These are phyloP conservation scores for Tetheella fluctuosa DNA, from an alignment of 2,888 invertebrate species.

Conservation along the genomic window DNA sequence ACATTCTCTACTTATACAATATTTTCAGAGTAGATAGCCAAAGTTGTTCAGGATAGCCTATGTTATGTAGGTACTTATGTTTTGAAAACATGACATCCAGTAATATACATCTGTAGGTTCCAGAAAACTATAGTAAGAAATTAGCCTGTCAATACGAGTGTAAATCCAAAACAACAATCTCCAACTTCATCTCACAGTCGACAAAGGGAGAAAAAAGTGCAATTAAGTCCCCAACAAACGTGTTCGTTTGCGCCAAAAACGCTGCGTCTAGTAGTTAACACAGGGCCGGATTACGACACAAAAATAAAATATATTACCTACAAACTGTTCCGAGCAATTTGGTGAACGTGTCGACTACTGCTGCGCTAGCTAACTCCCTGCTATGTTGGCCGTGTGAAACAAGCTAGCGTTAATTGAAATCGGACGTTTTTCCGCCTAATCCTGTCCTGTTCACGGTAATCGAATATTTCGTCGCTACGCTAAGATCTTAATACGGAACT, in stretches of 20 bases:
- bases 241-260: conserved; percentile 50
- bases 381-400: conserved; percentile 58
- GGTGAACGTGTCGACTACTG: conserved; percentile 56
- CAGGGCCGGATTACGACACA: conserved; percentile 56
- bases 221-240: conserved; percentile 55
- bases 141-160: neutral
- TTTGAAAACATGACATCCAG: neutral
- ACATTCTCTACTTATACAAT: no score
- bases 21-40: no score
- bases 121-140: neutral
- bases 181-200: conserved; percentile 24
- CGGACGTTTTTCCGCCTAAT: conserved; percentile 64
- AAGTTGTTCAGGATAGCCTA: no score
- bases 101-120: no score
- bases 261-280: conserved; percentile 63
- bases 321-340: conserved; percentile 61
- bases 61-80: no score
- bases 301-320: conserved; percentile 63
- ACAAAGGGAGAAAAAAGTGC: conserved; percentile 36
- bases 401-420: conserved; percentile 79
- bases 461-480: conserved; percentile 30
- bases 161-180: conserved; percentile 4
- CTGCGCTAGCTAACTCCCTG: conserved; percentile 56
- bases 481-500: conserved; percentile 6
- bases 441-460: conserved; percentile 48